phyloP scores from a whole-genome alignment of 2,113 vertebrate species.

The Hyperopisus bebe region DNA sequence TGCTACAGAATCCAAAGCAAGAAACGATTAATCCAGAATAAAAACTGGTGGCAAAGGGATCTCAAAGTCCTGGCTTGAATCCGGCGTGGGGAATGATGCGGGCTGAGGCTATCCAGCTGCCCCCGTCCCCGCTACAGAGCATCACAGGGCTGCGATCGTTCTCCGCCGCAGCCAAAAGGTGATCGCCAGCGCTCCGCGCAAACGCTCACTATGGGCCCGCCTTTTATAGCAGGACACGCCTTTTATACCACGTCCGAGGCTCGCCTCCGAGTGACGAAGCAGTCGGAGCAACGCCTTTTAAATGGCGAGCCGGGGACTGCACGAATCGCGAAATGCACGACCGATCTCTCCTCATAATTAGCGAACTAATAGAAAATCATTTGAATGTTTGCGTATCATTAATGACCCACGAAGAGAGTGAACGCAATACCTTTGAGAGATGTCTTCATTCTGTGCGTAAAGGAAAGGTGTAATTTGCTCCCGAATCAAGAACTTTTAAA shows the following conservation, averaged over 20 bases:
- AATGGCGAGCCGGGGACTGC: neutral
- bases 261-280: slow-evolving; percentile 4
- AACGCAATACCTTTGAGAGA: neutral
- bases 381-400: neutral
- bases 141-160: slow-evolving; percentile 20
- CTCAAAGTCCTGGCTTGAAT: neutral
- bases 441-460: neutral
- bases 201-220: slow-evolving; percentile 49
- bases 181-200: slow-evolving; percentile 44
- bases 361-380: neutral
- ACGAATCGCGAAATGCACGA: neutral
- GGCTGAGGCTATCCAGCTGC: slow-evolving; percentile 29
- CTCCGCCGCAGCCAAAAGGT: slow-evolving; percentile 42
- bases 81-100: slow-evolving; percentile 30
- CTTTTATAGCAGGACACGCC: slow-evolving; percentile 40
- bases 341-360: neutral
- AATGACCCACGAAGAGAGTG: neutral
- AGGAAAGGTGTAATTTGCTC: neutral
- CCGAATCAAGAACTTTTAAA: neutral
- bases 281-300: slow-evolving; percentile 2
- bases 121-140: slow-evolving; percentile 18
- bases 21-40: slow-evolving; percentile 21
- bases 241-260: slow-evolving; percentile 31
- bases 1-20: neutral
- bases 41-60: neutral